phyloP scores from a whole-genome alignment of 92 coral and sea anemone species.

The Palythoa grandis region DNA sequence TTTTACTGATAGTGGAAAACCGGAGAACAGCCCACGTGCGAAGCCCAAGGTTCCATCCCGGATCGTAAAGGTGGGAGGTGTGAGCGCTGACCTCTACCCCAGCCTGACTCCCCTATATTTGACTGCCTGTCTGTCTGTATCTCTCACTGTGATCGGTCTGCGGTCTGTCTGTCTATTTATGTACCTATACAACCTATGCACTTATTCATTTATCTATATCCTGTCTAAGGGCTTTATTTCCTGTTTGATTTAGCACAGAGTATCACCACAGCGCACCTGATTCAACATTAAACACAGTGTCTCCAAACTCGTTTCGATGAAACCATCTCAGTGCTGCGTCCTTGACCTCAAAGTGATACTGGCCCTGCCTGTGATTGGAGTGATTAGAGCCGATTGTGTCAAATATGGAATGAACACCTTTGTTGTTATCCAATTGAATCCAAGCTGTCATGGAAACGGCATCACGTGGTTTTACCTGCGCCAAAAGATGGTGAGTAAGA shows the following conservation, averaged over 20 bases:
- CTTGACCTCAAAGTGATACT: slow-evolving; percentile 82
- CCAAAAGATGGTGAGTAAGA: neutral
- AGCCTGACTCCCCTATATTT: too few relatives aligned
- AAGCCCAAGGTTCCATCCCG: too few relatives aligned
- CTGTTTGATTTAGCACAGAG: neutral
- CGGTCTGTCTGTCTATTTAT: too few relatives aligned
- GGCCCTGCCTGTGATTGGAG: slow-evolving; percentile 65
- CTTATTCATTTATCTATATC: neutral
- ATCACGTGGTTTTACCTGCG: slow-evolving; percentile 77
- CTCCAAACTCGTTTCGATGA: slow-evolving; percentile 78
- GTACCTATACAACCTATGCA: neutral
- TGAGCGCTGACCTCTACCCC: too few relatives aligned
- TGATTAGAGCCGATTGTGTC: slow-evolving; percentile 77
- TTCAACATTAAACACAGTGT: slow-evolving; percentile 67
- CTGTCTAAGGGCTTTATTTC: neutral
- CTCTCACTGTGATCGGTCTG: too few relatives aligned
- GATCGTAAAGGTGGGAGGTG: too few relatives aligned
- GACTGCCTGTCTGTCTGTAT: too few relatives aligned
- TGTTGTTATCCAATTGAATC: slow-evolving; percentile 81
- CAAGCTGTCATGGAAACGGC: slow-evolving; percentile 88
- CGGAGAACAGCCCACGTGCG: too few relatives aligned
- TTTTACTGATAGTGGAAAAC: too few relatives aligned
- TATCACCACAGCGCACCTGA: slow-evolving; percentile 57
- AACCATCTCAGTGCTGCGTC: slow-evolving; percentile 85
- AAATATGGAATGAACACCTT: slow-evolving; percentile 81